Evolutionary conservation across 2,113 vertebrate genomes (phyloP).

Genomic region (Sprattus sprattus): DNA sequence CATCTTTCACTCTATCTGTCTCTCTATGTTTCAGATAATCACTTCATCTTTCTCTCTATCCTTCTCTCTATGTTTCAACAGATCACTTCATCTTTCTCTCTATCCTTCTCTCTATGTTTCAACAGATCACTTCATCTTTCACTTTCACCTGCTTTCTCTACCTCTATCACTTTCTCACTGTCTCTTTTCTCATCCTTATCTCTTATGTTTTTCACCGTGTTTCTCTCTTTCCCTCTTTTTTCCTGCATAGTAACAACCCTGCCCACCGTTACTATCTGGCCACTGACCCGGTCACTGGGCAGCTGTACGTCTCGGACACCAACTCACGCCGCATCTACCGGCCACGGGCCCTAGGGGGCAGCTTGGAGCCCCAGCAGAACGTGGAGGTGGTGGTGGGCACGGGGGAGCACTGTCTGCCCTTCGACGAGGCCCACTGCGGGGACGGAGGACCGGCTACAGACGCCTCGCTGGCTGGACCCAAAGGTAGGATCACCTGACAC

Average conservation of each 20-base stretch:
- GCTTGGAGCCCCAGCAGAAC: slow-evolving; percentile 87
- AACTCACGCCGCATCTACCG: slow-evolving; percentile 93
- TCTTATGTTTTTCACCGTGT: background rate
- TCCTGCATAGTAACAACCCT: slow-evolving; percentile 86
- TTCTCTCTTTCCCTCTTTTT: background rate
- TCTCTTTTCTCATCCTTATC: background rate
- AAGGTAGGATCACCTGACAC: slow-evolving; percentile 75
- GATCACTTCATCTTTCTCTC: too few relatives aligned
- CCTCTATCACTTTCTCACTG: background rate
- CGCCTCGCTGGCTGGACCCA: slow-evolving; percentile 93
- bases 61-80: too few relatives aligned
- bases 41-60: background rate
- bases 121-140: too few relatives aligned
- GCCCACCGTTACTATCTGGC: slow-evolving; percentile 95
- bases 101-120: too few relatives aligned
- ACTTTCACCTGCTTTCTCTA: background rate
- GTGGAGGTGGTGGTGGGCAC: slow-evolving; percentile 90
- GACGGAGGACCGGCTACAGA: slow-evolving; percentile 93
- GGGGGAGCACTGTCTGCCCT: slow-evolving; percentile 93
- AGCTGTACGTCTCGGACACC: slow-evolving; percentile 94
- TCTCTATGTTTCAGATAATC: background rate
- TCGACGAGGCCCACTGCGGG: slow-evolving; percentile 93
- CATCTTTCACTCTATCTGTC: background rate
- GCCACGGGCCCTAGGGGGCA: slow-evolving; percentile 78
- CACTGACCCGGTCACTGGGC: slow-evolving; percentile 88